Conservation (phyloP, 2,797 vertebrate species). For the Sternarchorhynchus goeldii region DNA sequence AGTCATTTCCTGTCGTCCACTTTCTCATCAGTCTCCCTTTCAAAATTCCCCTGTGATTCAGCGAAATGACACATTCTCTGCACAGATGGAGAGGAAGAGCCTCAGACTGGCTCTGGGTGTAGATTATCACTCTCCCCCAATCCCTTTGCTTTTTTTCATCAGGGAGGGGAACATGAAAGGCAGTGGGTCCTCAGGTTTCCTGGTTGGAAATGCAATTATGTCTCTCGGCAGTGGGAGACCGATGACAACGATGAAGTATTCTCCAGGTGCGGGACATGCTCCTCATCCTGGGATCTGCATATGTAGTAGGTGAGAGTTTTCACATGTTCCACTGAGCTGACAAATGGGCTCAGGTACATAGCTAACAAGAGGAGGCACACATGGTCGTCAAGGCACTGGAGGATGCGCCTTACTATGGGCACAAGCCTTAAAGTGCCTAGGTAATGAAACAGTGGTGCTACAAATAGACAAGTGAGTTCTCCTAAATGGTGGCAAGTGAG, state of each 20-base stretch:
- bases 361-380: not conserved
- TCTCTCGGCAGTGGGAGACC: not conserved
- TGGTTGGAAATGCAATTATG: constrained; percentile 23
- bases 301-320: not conserved
- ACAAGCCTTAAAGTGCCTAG: no score
- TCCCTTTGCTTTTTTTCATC: constrained; percentile 33
- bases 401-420: not conserved
- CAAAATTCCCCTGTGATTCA: constrained; percentile 43
- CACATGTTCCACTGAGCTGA: not conserved
- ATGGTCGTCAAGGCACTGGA: not conserved
- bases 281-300: not conserved
- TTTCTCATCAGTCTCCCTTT: constrained; percentile 35
- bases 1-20: constrained; percentile 40
- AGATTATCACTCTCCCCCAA: constrained; percentile 41
- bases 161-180: constrained; percentile 30
- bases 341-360: not conserved
- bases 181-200: not conserved
- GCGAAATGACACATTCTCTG: constrained; percentile 42
- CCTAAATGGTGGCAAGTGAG: no score
- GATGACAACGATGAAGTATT: constrained; percentile 1
- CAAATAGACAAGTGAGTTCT: no score
- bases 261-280: not conserved
- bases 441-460: no score
- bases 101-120: constrained; percentile 42
- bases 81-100: constrained; percentile 44